Evolutionary conservation across 2,113 vertebrate genomes (phyloP), one percentile per base, ranked within the genome.

Genomic region (Balaeniceps rex): DNA sequence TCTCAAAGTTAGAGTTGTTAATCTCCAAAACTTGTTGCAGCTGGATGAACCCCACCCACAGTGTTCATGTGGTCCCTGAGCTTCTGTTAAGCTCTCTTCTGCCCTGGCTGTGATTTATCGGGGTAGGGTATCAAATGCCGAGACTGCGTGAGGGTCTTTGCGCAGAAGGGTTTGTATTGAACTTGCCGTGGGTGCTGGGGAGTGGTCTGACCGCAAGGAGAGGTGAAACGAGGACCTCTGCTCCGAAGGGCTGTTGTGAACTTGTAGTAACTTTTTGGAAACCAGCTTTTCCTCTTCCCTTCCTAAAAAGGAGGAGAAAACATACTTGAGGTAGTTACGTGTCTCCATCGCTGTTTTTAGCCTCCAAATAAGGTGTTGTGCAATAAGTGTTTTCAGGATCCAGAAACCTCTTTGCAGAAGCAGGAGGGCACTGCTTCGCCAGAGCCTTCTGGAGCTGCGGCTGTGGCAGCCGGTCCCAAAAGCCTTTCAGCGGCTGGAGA

Each of bases 301-400:
- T 88, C 96, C 94, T 96, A 96, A 96, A 95, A 96, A 96, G 96
- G 95, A 96, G 96, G 95, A 58, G 79, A 57, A 87, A 92, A 81
- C 95, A 95, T 96, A 94, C 91, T 96, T 95, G 94, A 96, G 95
- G 94, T 94, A 17, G 86, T 83, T 90, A 90, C 15, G 83, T 87
- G 86, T 95, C 95, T 88, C 66, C 79, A 57, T 90, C 4, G 71
- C 94, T 0, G 9, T 33, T 82, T 84, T 58, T 64, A 69, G 85
- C 6, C 94, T 93, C 96, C 96, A 97, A 96, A 97, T 94, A 95
- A 91, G 95, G 96, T 74, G 88, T 90, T 86, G 94, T 83, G 95
- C 93, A 96, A 86, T 80, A 18, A 51, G 63, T 47, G 83, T 51
- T 58, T 69, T 69, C 0, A 14, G 94, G 91, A 90, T 88, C 76